phyloP scores from a whole-genome alignment of 2,113 vertebrate genomes.

The Zosterops borbonicus region DNA sequence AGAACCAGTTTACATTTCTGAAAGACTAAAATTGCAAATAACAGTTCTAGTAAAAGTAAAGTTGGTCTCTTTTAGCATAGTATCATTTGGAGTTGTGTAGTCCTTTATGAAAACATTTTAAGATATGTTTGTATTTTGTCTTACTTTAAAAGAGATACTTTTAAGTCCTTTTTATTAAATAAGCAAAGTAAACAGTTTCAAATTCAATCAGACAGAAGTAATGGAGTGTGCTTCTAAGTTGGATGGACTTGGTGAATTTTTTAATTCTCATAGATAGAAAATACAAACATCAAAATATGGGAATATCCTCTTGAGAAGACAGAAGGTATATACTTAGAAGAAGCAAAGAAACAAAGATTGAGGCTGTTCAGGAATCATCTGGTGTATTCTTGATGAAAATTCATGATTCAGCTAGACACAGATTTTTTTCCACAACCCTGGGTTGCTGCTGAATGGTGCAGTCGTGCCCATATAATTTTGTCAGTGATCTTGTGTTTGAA shows the following conservation, averaged over 20 bases:
- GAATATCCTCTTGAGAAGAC: neutral
- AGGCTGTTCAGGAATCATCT: neutral
- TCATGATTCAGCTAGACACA: neutral
- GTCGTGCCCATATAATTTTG: neutral
- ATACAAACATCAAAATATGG: neutral
- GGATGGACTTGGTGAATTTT: neutral
- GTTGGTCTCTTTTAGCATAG: neutral
- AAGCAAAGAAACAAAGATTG: neutral
- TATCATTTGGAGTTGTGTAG: neutral
- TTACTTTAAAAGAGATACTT: neutral
- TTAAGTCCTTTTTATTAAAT: neutral
- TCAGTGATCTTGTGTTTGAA: neutral
- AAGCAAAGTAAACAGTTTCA: neutral
- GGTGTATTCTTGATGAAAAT: neutral
- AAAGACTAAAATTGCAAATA: neutral
- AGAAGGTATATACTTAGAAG: neutral
- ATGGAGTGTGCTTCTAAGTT: neutral
- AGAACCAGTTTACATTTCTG: neutral
- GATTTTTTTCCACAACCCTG: neutral
- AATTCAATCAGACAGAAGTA: neutral
- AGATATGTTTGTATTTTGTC: neutral
- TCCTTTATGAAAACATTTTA: neutral
- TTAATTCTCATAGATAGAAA: neutral
- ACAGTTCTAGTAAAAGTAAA: neutral
- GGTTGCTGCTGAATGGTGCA: neutral